Conservation (phyloP, 2,113 vertebrate species). For the Neotoma lepida region DNA sequence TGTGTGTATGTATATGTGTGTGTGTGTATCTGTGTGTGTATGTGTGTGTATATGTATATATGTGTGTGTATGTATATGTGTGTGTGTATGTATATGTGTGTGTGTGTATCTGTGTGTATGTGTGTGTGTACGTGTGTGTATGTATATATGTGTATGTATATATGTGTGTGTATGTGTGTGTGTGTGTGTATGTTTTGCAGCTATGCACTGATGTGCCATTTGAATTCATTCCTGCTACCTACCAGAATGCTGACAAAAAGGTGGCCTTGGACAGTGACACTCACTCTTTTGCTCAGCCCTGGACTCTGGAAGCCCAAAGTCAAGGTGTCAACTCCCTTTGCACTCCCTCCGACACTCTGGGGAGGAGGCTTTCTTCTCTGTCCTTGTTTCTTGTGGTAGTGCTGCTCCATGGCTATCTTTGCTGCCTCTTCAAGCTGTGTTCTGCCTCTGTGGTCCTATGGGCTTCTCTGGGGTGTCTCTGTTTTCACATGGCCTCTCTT, state of each 20-base stretch:
- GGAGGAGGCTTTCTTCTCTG: not conserved
- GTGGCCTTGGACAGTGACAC: not conserved
- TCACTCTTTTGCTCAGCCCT: not conserved
- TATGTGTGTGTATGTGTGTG: not conserved
- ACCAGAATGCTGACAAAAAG: not conserved
- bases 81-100: too few relatives aligned
- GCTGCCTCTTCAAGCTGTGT: fast-evolving
- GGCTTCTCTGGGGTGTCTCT: not conserved
- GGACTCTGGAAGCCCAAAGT: not conserved
- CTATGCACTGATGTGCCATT: fast-evolving
- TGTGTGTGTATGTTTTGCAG: not conserved
- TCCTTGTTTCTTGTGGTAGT: not conserved
- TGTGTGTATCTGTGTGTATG: fast-evolving
- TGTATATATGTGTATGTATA: not conserved
- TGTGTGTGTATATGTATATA: too few relatives aligned
- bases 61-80: not conserved
- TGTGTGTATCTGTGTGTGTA: too few relatives aligned
- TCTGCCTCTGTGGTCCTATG: not conserved
- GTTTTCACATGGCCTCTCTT: not conserved
- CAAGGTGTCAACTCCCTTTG: not conserved
- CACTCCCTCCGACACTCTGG: not conserved
- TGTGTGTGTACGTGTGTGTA: not conserved
- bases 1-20: not conserved
- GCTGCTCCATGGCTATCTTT: not conserved
- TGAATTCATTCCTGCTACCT: not conserved